Percentiles rank a stretch among this genome's conserved stretches.
Conservation (phyloP, 2,113 vertebrate species). For the Dicerorhinus sumatrensis region DNA sequence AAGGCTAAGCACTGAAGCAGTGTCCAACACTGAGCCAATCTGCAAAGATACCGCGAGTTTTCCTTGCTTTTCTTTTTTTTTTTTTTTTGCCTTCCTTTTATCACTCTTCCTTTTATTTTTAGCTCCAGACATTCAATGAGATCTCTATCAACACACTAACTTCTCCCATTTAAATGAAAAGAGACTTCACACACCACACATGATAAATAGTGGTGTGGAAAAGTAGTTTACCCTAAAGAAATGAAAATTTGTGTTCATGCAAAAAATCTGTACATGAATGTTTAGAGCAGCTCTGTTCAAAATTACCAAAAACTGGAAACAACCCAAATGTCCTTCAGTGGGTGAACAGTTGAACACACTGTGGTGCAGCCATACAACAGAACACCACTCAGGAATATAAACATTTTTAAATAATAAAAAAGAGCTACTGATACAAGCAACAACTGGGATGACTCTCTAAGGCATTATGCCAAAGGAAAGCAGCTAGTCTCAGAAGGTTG, state of each 20-base stretch:
- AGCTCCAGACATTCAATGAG: neutral
- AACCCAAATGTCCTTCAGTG: no score
- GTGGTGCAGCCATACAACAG: neutral
- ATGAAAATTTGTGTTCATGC: neutral
- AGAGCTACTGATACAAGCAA: neutral
- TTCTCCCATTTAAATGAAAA: neutral
- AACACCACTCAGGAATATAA: neutral
- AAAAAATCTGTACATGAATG: neutral
- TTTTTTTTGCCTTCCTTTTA: neutral
- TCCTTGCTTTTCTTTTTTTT: neutral
- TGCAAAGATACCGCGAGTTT: neutral
- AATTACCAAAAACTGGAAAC: no score
- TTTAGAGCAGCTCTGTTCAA: no score
- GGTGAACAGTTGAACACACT: no score
- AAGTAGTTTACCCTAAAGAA: neutral
- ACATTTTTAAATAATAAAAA: neutral
- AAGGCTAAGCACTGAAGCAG: no score
- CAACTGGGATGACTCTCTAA: neutral
- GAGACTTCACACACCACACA: neutral
- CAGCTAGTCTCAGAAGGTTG: no score
- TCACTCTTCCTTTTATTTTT: neutral
- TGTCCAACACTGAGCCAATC: no score
- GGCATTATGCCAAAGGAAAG: no score
- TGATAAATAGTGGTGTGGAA: neutral
- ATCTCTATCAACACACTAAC: neutral